Evolutionary conservation across 2,797 vertebrate genomes (phyloP).

Genomic region (Sebastes oblongus): DNA sequence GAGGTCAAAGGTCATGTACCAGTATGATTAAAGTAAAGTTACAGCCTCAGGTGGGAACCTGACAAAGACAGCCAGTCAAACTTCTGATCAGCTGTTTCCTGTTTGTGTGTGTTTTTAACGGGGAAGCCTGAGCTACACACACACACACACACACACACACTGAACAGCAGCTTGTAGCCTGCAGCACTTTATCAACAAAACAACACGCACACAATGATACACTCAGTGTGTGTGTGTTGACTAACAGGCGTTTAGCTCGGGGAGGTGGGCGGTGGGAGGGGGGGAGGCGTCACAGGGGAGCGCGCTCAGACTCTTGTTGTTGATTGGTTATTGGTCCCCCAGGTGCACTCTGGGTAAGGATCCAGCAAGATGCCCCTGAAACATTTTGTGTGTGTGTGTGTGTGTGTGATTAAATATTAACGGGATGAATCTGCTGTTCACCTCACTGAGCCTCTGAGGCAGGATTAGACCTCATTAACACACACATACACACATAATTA

Average conservation of each 20-base stretch:
- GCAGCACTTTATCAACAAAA: background rate
- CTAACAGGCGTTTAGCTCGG: constrained; percentile 24
- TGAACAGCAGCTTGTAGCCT: background rate
- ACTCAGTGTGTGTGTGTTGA: background rate
- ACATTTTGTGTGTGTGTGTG: constrained; percentile 29
- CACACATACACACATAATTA: background rate
- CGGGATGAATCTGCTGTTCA: constrained; percentile 37
- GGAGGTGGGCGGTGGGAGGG: background rate
- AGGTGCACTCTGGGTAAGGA: constrained; percentile 56
- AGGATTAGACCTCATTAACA: background rate
- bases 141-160: background rate
- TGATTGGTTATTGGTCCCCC: constrained; percentile 62
- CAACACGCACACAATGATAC: background rate
- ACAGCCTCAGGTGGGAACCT: too few species aligned
- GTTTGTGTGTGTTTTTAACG: too few species aligned
- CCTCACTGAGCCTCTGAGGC: constrained; percentile 19
- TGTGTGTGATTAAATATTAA: constrained; percentile 41
- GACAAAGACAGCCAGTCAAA: too few species aligned
- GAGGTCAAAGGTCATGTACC: too few species aligned
- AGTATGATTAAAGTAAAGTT: too few species aligned
- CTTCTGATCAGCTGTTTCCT: too few species aligned
- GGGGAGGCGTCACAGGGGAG: constrained; percentile 24
- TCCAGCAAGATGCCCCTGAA: constrained; percentile 41
- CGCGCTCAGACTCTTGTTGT: constrained; percentile 41
- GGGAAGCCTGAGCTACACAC: background rate